These are phyloP conservation scores for Coelopa frigida DNA, from an alignment of 1,140 invertebrate genomes.

Conservation along the genomic window DNA sequence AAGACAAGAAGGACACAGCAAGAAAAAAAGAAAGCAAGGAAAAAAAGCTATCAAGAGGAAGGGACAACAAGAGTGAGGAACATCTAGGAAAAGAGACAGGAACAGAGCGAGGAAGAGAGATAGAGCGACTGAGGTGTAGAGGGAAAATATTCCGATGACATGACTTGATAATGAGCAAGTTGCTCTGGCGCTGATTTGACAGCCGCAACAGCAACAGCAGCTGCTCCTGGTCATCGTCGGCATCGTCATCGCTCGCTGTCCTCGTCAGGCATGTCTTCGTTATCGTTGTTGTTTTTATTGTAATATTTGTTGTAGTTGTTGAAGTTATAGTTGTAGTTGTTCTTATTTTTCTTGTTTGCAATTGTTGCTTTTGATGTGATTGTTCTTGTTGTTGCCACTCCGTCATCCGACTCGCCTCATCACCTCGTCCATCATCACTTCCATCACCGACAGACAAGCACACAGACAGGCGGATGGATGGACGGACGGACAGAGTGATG, in stretches of 20 bases:
- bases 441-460: no score
- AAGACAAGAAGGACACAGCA: no score
- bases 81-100: neutral
- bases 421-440: neutral
- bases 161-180: conserved; percentile 13
- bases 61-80: neutral
- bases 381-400: neutral
- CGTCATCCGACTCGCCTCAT: neutral
- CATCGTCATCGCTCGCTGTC: conserved; percentile 14
- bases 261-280: conserved; percentile 5
- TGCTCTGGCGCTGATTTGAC: no score
- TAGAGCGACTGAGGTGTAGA: neutral
- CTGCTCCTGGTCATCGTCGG: conserved; percentile 16
- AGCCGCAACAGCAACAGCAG: conserved; percentile 12
- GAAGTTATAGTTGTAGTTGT: neutral
- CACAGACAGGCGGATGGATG: no score
- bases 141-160: conserved; percentile 9
- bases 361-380: neutral
- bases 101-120: neutral
- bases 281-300: neutral
- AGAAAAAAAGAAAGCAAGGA: neutral
- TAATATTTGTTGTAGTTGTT: neutral
- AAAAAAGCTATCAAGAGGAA: neutral
- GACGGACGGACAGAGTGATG: no score
- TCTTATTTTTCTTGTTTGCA: neutral